phyloP scores from a whole-genome alignment of 2,113 vertebrate species.

The Mormoops blainvillei region DNA sequence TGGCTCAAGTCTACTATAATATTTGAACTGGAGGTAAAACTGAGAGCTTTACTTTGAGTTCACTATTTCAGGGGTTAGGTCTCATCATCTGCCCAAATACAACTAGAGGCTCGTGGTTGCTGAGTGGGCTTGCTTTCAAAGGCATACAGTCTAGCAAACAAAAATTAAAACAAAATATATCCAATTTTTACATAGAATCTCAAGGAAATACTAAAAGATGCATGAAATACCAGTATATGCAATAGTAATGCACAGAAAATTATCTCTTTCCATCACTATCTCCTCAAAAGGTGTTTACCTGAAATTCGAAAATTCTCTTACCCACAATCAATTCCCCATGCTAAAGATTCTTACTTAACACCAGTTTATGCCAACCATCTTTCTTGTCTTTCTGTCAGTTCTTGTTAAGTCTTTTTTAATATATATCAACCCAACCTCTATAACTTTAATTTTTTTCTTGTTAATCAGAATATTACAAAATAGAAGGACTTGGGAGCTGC shows the following conservation, averaged over 20 bases:
- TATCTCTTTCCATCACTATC: not conserved
- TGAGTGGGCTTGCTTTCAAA: not conserved
- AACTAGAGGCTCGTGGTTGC: not conserved
- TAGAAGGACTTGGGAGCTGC: not conserved
- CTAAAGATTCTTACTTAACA: not conserved
- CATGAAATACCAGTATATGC: not conserved
- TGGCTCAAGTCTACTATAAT: not conserved
- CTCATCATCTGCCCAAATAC: not conserved
- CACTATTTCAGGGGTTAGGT: not conserved
- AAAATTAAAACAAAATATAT: not conserved
- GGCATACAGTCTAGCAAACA: not conserved
- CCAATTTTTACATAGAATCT: not conserved
- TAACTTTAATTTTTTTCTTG: not conserved
- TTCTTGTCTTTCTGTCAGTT: not conserved
- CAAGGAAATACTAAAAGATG: not conserved
- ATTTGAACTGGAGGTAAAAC: not conserved
- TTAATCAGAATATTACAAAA: not conserved
- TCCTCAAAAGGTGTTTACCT: not conserved
- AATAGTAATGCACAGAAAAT: not conserved
- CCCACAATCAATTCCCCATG: not conserved
- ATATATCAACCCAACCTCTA: not conserved
- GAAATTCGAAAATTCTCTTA: not conserved
- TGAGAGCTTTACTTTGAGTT: not conserved
- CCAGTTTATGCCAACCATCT: not conserved
- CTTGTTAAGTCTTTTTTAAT: not conserved